Conservation (phyloP, 2,888 invertebrate genomes). For the Tenthredo notha region DNA sequence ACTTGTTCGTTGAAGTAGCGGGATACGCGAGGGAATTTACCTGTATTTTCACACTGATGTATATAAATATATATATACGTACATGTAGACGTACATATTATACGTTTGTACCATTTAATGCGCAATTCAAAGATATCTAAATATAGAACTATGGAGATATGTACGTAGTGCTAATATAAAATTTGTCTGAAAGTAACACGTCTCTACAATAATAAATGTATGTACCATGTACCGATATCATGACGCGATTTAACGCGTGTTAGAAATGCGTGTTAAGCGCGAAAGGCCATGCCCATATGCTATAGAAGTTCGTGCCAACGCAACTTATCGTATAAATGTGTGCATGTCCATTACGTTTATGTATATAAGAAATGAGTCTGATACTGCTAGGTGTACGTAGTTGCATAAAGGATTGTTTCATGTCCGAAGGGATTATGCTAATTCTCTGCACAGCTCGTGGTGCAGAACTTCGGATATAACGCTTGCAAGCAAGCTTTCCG, state of each 20-base stretch:
- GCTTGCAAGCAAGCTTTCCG: conserved; percentile 13
- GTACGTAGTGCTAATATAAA: background rate
- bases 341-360: background rate
- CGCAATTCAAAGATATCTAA: conserved; percentile 30
- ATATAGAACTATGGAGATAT: conserved; percentile 23
- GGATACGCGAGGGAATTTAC: background rate
- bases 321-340: background rate
- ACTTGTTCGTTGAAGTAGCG: background rate
- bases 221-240: background rate
- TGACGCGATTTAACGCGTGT: conserved; percentile 7
- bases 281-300: conserved; percentile 16
- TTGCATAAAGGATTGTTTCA: conserved; percentile 43
- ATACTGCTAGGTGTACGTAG: background rate
- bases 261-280: conserved; percentile 25
- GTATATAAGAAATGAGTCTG: background rate
- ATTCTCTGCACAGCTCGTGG: background rate
- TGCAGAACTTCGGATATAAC: background rate
- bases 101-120: background rate
- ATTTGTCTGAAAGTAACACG: conserved; percentile 2
- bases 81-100: background rate
- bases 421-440: conserved; percentile 45
- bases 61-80: background rate
- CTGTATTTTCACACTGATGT: background rate
- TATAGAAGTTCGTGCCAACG: background rate
- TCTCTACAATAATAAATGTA: background rate